Conservation (phyloP, 2,113 vertebrate species). For the Labeo rohita region DNA sequence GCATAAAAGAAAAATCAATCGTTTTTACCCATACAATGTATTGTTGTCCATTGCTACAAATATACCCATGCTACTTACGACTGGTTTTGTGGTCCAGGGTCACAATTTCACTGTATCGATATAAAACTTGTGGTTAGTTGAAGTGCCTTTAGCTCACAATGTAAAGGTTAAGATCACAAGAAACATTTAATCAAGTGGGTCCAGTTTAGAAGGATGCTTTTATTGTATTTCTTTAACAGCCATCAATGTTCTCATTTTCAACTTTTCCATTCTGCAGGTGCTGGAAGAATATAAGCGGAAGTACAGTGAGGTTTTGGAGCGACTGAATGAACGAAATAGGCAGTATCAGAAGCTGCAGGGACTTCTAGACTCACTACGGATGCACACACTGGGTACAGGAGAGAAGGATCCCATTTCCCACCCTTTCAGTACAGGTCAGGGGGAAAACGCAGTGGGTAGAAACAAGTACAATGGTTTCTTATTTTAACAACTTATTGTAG, state of each 20-base stretch:
- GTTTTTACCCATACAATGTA: too few species aligned
- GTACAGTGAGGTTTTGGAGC: conserved; percentile 87
- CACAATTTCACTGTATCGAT: neutral
- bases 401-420: conserved; percentile 60
- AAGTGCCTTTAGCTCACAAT: neutral
- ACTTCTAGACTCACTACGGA: conserved; percentile 84
- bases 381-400: conserved; percentile 81
- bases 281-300: conserved; percentile 90
- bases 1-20: too few species aligned
- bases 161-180: neutral
- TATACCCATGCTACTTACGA: too few species aligned
- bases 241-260: neutral
- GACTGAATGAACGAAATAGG: conserved; percentile 87
- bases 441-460: neutral
- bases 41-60: too few species aligned
- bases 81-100: too few species aligned
- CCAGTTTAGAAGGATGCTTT: neutral
- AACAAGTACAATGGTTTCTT: neutral
- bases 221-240: neutral
- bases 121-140: neutral
- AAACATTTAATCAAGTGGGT: neutral
- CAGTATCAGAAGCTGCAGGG: conserved; percentile 90
- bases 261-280: conserved; percentile 63
- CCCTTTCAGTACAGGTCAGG: conserved; percentile 62
- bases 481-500: neutral